Evolutionary conservation across 2,888 invertebrate genomes (phyloP).

Genomic region (Euplexia lucipara): DNA sequence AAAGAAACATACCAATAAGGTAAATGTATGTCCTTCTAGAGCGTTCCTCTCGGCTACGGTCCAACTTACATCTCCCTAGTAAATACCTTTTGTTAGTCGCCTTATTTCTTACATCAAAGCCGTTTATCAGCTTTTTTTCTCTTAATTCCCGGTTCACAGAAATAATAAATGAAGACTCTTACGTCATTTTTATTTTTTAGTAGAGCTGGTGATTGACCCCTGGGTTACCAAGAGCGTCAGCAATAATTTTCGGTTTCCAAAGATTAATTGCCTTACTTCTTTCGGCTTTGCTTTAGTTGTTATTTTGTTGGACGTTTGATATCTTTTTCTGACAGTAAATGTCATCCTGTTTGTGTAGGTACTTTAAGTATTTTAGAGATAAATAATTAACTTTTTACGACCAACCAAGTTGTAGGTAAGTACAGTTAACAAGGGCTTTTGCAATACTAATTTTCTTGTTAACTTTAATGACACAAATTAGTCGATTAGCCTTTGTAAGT

Average conservation of each 20-base stretch:
- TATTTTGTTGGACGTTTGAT: conserved; percentile 13
- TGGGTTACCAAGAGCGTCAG: conserved; percentile 43
- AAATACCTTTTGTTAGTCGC: not conserved
- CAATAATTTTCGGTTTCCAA: conserved; percentile 37
- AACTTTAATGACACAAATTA: not conserved
- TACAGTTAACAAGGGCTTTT: not conserved
- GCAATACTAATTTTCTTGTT: not conserved
- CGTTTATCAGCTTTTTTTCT: conserved; percentile 33
- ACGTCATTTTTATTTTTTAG: conserved; percentile 60
- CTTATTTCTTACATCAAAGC: conserved; percentile 21
- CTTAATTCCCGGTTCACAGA: conserved; percentile 41
- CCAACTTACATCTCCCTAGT: too few species aligned
- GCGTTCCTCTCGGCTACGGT: too few species aligned
- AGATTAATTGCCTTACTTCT: conserved; percentile 33
- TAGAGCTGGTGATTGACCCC: conserved; percentile 51
- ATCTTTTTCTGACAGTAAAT: too few species aligned
- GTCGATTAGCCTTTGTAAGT: conserved; percentile 3
- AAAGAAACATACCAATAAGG: too few species aligned
- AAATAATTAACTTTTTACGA: not conserved
- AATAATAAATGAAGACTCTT: conserved; percentile 45
- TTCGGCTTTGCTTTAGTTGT: conserved; percentile 29
- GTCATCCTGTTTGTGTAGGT: not conserved
- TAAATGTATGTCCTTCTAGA: too few species aligned
- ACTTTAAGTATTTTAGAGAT: too few species aligned
- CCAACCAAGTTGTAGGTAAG: not conserved